phyloP scores from a whole-genome alignment of 2,797 vertebrate species.

The Delichon dasypus region DNA sequence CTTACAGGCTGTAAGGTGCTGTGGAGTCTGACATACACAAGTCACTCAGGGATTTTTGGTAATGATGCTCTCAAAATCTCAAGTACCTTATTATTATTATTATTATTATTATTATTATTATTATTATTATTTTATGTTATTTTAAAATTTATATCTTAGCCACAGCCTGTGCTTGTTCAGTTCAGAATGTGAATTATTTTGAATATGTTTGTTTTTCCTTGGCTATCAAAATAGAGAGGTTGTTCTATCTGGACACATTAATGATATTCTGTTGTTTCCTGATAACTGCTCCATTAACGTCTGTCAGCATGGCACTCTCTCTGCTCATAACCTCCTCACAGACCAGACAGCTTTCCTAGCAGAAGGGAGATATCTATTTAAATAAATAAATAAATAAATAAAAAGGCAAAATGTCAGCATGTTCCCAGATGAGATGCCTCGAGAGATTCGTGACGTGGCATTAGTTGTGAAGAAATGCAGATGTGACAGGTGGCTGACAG shows the following conservation, averaged over 20 bases:
- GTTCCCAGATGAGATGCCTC: slow-evolving; percentile 1
- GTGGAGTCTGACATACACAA: not conserved
- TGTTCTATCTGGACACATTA: not conserved
- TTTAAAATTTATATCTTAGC: not conserved
- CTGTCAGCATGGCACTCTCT: not conserved
- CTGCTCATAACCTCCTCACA: not conserved
- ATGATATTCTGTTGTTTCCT: not conserved
- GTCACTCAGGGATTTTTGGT: not conserved
- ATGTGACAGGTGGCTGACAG: slow-evolving; percentile 47
- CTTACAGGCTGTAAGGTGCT: not conserved
- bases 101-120: not conserved
- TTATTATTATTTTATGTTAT: not conserved
- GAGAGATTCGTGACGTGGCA: not conserved
- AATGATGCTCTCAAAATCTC: not conserved
- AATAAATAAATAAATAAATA: not conserved
- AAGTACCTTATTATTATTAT: not conserved
- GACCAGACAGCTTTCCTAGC: not conserved
- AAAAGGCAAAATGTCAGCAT: slow-evolving; percentile 7
- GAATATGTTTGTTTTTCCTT: not conserved
- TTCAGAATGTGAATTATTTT: not conserved
- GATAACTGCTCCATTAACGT: not conserved
- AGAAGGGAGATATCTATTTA: not conserved
- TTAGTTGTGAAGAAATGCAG: slow-evolving; percentile 7
- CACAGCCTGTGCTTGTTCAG: not conserved
- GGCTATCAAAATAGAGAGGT: not conserved